These are phyloP conservation scores for Pampus argenteus DNA, from an alignment of 2,797 vertebrate genomes.

Conservation along the genomic window DNA sequence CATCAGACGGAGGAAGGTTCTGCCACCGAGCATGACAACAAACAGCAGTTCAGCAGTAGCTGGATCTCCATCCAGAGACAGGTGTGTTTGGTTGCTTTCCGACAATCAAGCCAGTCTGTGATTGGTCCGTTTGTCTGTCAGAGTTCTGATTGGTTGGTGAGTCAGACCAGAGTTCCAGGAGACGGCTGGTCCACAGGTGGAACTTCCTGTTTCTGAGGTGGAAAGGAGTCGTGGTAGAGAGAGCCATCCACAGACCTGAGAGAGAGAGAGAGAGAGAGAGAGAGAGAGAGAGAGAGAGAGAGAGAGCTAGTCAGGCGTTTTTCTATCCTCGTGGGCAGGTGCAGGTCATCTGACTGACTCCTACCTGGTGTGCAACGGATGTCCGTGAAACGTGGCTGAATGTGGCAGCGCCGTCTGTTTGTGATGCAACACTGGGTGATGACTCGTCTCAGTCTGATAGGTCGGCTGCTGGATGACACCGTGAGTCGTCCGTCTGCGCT, in stretches of 20 bases:
- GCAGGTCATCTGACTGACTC: slow-evolving; percentile 3
- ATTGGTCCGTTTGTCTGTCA: not conserved
- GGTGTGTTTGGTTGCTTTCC: not conserved
- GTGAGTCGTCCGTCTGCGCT: slow-evolving; percentile 73
- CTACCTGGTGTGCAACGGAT: slow-evolving; percentile 88
- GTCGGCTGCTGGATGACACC: slow-evolving; percentile 58
- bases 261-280: slow-evolving; percentile 19
- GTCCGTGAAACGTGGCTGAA: slow-evolving; percentile 91
- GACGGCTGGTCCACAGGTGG: slow-evolving; percentile 69
- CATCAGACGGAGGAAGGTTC: not conserved
- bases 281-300: slow-evolving; percentile 3
- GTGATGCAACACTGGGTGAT: slow-evolving; percentile 45
- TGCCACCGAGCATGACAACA: too few relatives aligned
- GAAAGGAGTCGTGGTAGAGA: slow-evolving; percentile 73
- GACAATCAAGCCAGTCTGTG: slow-evolving; percentile 32
- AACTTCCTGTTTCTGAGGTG: slow-evolving; percentile 77
- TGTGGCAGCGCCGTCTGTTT: slow-evolving; percentile 83
- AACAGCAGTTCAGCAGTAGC: not conserved
- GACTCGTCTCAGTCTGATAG: slow-evolving; percentile 47
- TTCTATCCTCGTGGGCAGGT: not conserved
- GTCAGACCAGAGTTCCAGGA: slow-evolving; percentile 84
- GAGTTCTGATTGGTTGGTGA: slow-evolving; percentile 27
- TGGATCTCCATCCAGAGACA: not conserved
- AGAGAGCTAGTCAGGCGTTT: not conserved
- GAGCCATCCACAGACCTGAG: slow-evolving; percentile 74